Evolutionary conservation across 1,140 invertebrate genomes (phyloP), one percentile per base, ranked within the genome.

Genomic region (Wasmannia auropunctata): DNA sequence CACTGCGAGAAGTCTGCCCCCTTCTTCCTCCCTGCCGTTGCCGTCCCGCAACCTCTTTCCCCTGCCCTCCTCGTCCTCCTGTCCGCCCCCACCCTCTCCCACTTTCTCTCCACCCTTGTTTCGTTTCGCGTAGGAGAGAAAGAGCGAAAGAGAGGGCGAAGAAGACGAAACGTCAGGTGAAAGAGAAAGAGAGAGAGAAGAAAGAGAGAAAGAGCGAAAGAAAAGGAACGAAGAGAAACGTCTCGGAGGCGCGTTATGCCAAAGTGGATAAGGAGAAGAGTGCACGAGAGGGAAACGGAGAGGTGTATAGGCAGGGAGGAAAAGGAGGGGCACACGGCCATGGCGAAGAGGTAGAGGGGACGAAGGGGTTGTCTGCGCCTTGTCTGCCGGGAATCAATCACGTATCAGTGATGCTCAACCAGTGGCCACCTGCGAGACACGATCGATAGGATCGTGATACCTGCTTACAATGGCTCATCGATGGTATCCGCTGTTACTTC

Each of bases 381-480:
- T 91, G 94, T 94, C 93, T 94, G 91, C 93, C 83, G 86, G 83
- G 92, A 94, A 94, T 95, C 94, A 93, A 94, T 94, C 94, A 92
- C 90, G 87, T 88, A 88, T 91, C 93, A 92, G 93, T 87, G 93
- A 91, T 89, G 87, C 91, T 88, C 93, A 92, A 92, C 91, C 85
- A 40, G 79, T 72, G 65, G 83, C 63, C 77, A 88, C 76, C 85
- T 70, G 87, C 60, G 60, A 77, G 85, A 85, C 54, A 34, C 28
- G 60, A 76, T 86, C 83, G 74, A 79, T 62, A 22, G 46, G 65
- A 86, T 86, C 74, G 85, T 37, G 67, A 79, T 79, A 65, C 31
- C 43, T 28, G 40, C 1, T 40, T n/a, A 46, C 74, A 40, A 43
- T 22, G 3, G 16, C 46, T 69, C 46, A 37, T 80, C 77, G 77